A percentile compares a stretch with the other conserved stretches of the same genome.
These are phyloP conservation scores for Willisornis vidua DNA, from an alignment of 2,113 vertebrate genomes.

Conservation along the genomic window DNA sequence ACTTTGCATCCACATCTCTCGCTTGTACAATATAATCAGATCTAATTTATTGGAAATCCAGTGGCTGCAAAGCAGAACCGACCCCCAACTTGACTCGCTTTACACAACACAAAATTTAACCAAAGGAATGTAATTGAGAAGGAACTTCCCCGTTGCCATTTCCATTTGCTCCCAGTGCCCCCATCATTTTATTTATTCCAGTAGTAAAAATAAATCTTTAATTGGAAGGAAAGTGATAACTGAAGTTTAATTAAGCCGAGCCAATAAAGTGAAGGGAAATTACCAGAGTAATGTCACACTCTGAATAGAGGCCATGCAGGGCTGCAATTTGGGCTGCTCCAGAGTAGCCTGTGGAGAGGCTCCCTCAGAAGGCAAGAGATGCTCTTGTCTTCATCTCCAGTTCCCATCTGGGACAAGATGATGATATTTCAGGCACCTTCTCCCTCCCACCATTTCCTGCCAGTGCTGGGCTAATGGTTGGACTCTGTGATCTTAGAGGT, in stretches of 20 bases:
- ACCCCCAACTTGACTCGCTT: constrained; percentile 28
- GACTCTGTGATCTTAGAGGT: fast-evolving
- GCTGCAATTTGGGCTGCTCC: neutral
- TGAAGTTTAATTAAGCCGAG: constrained; percentile 58
- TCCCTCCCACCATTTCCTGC: neutral
- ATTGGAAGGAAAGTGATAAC: constrained; percentile 49
- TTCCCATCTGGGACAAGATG: neutral
- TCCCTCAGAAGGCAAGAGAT: neutral
- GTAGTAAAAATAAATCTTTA: constrained; percentile 57
- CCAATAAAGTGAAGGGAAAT: constrained; percentile 39
- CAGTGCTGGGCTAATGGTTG: neutral
- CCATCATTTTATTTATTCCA: constrained; percentile 46
- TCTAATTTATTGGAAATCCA: neutral
- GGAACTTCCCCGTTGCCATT: neutral
- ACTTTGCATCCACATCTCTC: neutral
- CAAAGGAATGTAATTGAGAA: constrained; percentile 8
- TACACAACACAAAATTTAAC: constrained; percentile 16
- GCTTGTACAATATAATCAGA: neutral
- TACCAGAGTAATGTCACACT: neutral
- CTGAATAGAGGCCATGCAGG: neutral
- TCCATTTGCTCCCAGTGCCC: constrained; percentile 24
- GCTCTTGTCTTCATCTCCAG: neutral
- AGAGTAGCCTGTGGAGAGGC: neutral
- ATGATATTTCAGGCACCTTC: neutral
- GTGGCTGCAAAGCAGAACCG: neutral